Evolutionary conservation across 2,888 invertebrate species (phyloP).

Genomic region (Plemyria rubiginata): DNA sequence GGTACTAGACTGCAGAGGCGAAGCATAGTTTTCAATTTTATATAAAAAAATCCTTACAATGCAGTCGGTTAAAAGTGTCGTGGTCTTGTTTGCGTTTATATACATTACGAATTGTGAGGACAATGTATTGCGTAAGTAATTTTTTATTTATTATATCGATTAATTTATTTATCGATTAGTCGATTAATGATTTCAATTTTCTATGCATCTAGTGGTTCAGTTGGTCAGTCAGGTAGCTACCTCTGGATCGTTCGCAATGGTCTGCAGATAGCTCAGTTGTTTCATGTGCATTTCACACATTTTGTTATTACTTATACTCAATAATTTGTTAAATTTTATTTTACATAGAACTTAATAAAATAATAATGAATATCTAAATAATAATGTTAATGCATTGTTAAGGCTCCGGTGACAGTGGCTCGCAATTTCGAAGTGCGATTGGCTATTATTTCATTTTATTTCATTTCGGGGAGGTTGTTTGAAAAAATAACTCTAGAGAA

Average conservation of each 20-base stretch:
- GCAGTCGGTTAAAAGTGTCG: slow-evolving; percentile 54
- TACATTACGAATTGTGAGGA: slow-evolving; percentile 53
- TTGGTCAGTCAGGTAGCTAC: too few relatives aligned
- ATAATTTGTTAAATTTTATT: too few relatives aligned
- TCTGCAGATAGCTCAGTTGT: slow-evolving; percentile 13
- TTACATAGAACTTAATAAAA: too few relatives aligned
- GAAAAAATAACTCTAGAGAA: too few relatives aligned
- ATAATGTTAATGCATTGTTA: too few relatives aligned
- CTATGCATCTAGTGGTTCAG: too few relatives aligned
- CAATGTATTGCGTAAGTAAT: slow-evolving; percentile 64
- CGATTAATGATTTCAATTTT: background rate
- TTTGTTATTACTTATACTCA: background rate
- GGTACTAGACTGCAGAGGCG: slow-evolving; percentile 58
- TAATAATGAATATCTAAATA: too few relatives aligned
- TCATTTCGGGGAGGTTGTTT: too few relatives aligned
- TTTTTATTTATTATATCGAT: slow-evolving; percentile 2
- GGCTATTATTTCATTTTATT: too few relatives aligned
- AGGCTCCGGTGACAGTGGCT: too few relatives aligned
- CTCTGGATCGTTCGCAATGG: slow-evolving; percentile 23
- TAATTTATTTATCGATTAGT: background rate
- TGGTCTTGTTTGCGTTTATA: slow-evolving; percentile 52
- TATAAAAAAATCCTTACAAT: slow-evolving; percentile 47
- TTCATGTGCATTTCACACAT: background rate
- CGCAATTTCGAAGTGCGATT: too few relatives aligned
- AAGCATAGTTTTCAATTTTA: slow-evolving; percentile 43